Evolutionary conservation across 2,888 invertebrate species (phyloP).

Genomic region (Parelbella ahira): DNA sequence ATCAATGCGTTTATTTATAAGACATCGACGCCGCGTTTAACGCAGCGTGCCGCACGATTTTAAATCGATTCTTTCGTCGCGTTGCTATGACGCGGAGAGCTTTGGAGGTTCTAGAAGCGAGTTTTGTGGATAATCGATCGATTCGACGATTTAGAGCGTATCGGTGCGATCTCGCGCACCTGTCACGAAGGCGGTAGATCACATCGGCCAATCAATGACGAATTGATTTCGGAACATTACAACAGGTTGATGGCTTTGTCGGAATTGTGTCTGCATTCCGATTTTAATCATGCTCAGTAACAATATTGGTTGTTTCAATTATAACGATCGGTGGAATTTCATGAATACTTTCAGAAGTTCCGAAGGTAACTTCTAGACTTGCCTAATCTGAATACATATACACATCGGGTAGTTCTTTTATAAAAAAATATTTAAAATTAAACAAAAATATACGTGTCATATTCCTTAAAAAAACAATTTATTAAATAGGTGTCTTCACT

Average conservation of each 20-base stretch:
- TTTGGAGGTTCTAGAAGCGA: constrained; percentile 44
- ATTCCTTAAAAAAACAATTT: constrained; percentile 36
- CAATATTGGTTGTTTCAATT: too few relatives aligned
- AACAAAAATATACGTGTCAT: too few relatives aligned
- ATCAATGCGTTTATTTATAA: constrained; percentile 10
- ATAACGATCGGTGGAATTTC: too few relatives aligned
- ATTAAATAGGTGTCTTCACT: constrained; percentile 45
- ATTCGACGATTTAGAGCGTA: constrained; percentile 55
- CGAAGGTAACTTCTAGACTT: too few relatives aligned
- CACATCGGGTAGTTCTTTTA: too few relatives aligned
- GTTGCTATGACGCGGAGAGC: constrained; percentile 50
- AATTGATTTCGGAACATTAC: constrained; percentile 58
- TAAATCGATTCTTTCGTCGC: constrained; percentile 62
- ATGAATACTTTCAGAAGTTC: too few relatives aligned
- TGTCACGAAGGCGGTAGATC: constrained; percentile 66
- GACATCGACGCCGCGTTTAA: constrained; percentile 16
- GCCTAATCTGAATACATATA: too few relatives aligned
- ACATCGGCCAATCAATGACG: constrained; percentile 63
- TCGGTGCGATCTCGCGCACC: constrained; percentile 50
- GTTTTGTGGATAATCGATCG: constrained; percentile 68
- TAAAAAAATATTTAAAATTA: too few relatives aligned
- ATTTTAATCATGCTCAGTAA: constrained; percentile 33
- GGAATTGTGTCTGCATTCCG: constrained; percentile 57
- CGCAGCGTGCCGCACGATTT: constrained; percentile 66
- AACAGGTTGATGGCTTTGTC: constrained; percentile 59